A percentile compares a stretch with the other conserved stretches of the same genome.
Conservation (phyloP, 2,113 vertebrate genomes). For the Dinomys branickii region DNA sequence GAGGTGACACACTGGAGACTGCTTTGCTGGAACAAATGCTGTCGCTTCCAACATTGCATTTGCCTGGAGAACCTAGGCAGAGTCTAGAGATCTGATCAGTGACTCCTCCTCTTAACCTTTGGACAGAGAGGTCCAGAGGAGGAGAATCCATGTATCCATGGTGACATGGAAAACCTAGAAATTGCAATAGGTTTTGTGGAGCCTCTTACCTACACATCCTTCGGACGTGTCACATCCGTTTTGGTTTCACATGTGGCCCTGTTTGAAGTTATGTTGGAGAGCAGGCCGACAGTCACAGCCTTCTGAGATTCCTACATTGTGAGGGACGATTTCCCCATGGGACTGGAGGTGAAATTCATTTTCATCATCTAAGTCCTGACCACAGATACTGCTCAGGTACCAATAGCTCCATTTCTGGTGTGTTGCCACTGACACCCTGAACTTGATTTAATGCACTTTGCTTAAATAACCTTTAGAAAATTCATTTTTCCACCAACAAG, state of each 20-base stretch:
- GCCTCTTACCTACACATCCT: conserved; percentile 29
- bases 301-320: not conserved
- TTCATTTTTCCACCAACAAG: not conserved
- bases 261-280: conserved; percentile 30
- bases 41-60: fast-evolving
- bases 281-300: not conserved
- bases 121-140: not conserved
- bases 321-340: not conserved
- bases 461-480: conserved; percentile 23
- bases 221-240: conserved; percentile 53
- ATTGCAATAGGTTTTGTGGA: not conserved
- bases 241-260: conserved; percentile 39
- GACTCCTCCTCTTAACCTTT: not conserved
- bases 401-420: not conserved
- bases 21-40: fast-evolving
- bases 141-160: not conserved
- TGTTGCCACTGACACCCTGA: not conserved
- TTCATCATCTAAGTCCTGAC: no score
- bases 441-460: not conserved
- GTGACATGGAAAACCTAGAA: conserved; percentile 6
- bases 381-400: not conserved
- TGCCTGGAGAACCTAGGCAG: not conserved
- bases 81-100: no score
- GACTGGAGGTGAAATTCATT: not conserved
- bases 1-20: fast-evolving